Conservation (phyloP, 2,113 vertebrate species). For the Natator depressus region DNA sequence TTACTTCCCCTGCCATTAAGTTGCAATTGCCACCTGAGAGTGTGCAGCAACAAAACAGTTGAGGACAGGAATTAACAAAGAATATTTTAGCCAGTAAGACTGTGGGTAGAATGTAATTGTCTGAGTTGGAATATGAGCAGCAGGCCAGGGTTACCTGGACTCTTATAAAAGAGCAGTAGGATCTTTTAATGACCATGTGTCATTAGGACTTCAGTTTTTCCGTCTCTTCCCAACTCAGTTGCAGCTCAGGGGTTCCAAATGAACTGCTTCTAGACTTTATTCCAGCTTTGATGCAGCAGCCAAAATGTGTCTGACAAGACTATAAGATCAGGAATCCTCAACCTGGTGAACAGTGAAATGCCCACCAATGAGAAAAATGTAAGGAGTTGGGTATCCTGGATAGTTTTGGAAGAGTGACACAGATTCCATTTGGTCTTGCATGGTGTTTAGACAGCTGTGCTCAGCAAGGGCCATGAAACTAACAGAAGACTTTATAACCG, state of each 20-base stretch:
- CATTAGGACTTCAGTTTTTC: background rate
- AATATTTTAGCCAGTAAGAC: background rate
- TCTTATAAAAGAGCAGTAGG: background rate
- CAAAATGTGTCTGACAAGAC: background rate
- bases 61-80: background rate
- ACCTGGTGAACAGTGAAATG: fast-evolving
- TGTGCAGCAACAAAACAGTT: background rate
- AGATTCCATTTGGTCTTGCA: background rate
- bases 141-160: background rate
- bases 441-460: conserved; percentile 17
- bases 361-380: background rate
- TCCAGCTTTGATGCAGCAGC: background rate
- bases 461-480: background rate
- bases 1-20: background rate
- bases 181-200: background rate
- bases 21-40: background rate
- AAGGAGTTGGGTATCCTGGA: background rate
- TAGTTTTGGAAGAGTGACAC: background rate
- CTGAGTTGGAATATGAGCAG: fast-evolving
- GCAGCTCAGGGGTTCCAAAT: background rate
- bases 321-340: background rate
- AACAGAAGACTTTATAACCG: background rate
- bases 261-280: background rate
- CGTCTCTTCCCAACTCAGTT: fast-evolving
- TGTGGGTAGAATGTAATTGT: background rate